A percentile compares a stretch with the other conserved stretches of the same genome.
phyloP scores from a whole-genome alignment of 2,797 vertebrate species.

The Darevskia mixta region DNA sequence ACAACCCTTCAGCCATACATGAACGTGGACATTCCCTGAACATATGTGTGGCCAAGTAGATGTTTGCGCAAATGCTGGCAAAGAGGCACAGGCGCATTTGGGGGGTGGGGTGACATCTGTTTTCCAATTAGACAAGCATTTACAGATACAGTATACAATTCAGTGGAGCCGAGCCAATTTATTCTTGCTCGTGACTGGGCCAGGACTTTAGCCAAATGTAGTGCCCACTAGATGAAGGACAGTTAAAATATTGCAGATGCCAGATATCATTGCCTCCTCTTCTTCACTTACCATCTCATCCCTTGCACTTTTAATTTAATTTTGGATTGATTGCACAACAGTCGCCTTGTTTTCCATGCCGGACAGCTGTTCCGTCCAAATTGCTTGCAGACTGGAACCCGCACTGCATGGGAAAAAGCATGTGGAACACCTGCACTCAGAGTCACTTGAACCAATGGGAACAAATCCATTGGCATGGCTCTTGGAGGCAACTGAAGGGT shows the following conservation, averaged over 20 bases:
- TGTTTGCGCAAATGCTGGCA: background rate
- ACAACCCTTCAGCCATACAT: background rate
- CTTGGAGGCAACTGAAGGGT: conserved; percentile 12
- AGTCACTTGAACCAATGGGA: conserved; percentile 53
- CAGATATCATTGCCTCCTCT: conserved; percentile 45
- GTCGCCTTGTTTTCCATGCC: background rate
- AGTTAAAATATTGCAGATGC: rapidly evolving
- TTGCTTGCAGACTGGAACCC: conserved; percentile 31
- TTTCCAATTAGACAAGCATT: conserved; percentile 45
- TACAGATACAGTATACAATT: background rate
- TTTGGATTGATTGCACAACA: conserved; percentile 42
- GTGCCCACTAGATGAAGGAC: rapidly evolving
- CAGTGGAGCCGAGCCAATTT: background rate
- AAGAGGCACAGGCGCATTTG: background rate
- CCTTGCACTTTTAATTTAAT: conserved; percentile 34
- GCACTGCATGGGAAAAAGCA: background rate
- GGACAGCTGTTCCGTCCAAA: conserved; percentile 52
- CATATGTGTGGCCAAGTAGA: conserved; percentile 57
- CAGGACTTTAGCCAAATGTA: background rate
- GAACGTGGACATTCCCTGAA: conserved; percentile 24
- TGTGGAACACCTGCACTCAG: conserved; percentile 57
- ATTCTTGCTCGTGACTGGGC: background rate
- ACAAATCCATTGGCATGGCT: conserved; percentile 6
- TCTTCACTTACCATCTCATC: conserved; percentile 45
- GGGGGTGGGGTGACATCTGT: conserved; percentile 50